These are phyloP conservation scores for Leuciscus idus DNA, from an alignment of 2,113 vertebrate genomes.

Conservation along the genomic window DNA sequence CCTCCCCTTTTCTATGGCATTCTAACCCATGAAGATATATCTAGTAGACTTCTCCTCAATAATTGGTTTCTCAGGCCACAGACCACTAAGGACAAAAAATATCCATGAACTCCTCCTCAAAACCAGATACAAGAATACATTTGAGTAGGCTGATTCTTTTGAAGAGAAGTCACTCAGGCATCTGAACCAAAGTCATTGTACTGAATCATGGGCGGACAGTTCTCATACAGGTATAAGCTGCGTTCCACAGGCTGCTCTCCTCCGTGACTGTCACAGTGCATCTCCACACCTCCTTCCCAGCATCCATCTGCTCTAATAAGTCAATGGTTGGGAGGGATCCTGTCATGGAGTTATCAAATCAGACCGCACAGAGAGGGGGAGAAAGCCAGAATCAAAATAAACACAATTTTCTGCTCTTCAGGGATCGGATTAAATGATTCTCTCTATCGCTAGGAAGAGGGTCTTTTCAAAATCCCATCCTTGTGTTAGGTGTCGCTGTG, in stretches of 20 bases:
- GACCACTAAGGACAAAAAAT: neutral
- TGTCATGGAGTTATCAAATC: conserved; percentile 45
- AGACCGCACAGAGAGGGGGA: neutral
- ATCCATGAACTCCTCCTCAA: conserved; percentile 25
- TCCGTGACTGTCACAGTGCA: conserved; percentile 31
- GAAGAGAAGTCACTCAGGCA: neutral
- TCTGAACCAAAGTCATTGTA: conserved; percentile 5
- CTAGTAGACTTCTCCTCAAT: neutral
- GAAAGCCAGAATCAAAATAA: conserved; percentile 35
- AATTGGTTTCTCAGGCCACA: conserved; percentile 28
- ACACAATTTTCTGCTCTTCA: conserved; percentile 53
- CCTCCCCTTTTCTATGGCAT: neutral
- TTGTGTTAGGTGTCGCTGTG: conserved; percentile 59
- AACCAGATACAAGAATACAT: conserved; percentile 22
- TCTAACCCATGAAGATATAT: neutral
- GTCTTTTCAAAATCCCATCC: conserved; percentile 62
- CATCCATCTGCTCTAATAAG: conserved; percentile 47
- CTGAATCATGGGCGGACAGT: conserved; percentile 29
- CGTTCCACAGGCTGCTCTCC: neutral
- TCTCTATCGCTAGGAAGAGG: conserved; percentile 57
- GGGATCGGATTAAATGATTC: conserved; percentile 52
- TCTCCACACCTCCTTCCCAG: conserved; percentile 24
- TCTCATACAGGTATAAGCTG: conserved; percentile 27
- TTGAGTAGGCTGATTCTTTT: neutral
- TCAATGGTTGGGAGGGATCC: conserved; percentile 40